Base-by-base conservation (phyloP, 2,797 vertebrate species). In the Acomys russatus region DNA sequence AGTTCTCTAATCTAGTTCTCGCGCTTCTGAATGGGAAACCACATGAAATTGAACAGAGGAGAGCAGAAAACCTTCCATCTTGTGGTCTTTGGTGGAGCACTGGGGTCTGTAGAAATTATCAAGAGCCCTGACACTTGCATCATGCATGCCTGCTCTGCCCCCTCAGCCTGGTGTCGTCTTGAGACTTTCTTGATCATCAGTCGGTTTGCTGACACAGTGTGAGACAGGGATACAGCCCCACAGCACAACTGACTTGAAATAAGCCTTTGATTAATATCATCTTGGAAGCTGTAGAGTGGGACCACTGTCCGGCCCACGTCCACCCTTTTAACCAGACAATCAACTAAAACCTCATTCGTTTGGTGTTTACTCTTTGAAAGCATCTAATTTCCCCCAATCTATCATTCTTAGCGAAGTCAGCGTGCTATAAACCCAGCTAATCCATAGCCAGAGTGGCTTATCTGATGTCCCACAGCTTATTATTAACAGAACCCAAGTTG, bases 11-110 rank as follows among this genome's bases (percentile, higher is more conserved):
- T 97, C 97, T 96, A 83, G 88, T 54, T 78, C 95, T 92, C 61
- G 78, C 49, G 94, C 97, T 98, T 96, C 97, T 97, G 96, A 96
- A 96, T 95, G 76, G 54, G 83, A 98, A 97, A 97, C 97, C 97
- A 96, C 97, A 98, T 84, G 71, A 93, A 97, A 89, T 10, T 87
- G 95, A 94, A 95, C 82, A 89, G 91, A 77, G 9, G 9, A 15
- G 33, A 14, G 38, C 76, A 94, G 96, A 96, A 96, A 71, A n/a
- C 56, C 95, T 97, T 96, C 97, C 97, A 89, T 98, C 96, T 78
- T 74, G 83, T 11, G 71, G 92, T 95, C 86, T 96, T 96, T 95
- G 95, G 96, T 96, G 6, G 33, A 89, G 92, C 20, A 0, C 28
- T 28, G 6, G 91, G 89, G 88, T 84, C 95, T 35, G 14, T 1